Conservation (phyloP, 2,888 invertebrate species). For the Acrocyrtus sp. region DNA sequence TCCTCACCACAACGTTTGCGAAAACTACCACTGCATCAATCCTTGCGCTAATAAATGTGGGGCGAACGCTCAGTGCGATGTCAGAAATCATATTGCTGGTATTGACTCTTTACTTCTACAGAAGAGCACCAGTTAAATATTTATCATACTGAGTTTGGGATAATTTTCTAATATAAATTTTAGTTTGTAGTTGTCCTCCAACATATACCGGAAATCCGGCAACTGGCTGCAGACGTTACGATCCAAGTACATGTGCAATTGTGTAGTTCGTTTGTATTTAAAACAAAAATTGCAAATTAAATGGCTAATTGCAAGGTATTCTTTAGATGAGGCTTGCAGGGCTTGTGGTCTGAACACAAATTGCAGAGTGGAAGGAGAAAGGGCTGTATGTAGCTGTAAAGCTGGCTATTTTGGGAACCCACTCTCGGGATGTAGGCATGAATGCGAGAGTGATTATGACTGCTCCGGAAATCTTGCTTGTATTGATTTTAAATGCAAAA, state of each 20-base stretch:
- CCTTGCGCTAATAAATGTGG: conserved; percentile 83
- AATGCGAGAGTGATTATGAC: conserved; percentile 64
- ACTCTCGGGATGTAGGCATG: conserved; percentile 63
- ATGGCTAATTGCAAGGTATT: neutral
- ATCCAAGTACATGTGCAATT: conserved; percentile 74
- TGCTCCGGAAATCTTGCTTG: conserved; percentile 73
- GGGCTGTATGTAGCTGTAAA: conserved; percentile 81
- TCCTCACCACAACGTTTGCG: conserved; percentile 76
- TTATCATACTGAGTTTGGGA: neutral
- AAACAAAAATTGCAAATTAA: conserved; percentile 78
- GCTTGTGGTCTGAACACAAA: conserved; percentile 63
- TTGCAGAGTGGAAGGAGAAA: conserved; percentile 67
- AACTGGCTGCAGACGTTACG: conserved; percentile 75
- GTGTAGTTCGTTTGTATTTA: conserved; percentile 58
- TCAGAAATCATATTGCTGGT: conserved; percentile 79
- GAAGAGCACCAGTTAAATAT: neutral
- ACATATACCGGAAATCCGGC: conserved; percentile 85
- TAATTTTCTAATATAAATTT: neutral
- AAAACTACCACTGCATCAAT: conserved; percentile 81
- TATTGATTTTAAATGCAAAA: conserved; percentile 77
- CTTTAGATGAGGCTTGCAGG: conserved; percentile 68
- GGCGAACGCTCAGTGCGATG: conserved; percentile 79
- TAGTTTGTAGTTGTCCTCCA: conserved; percentile 71
- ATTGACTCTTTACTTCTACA: conserved; percentile 65
- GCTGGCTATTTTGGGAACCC: conserved; percentile 61